Base-by-base conservation (phyloP, 2,113 vertebrate species). In the Gnathonemus longibarbis region DNA sequence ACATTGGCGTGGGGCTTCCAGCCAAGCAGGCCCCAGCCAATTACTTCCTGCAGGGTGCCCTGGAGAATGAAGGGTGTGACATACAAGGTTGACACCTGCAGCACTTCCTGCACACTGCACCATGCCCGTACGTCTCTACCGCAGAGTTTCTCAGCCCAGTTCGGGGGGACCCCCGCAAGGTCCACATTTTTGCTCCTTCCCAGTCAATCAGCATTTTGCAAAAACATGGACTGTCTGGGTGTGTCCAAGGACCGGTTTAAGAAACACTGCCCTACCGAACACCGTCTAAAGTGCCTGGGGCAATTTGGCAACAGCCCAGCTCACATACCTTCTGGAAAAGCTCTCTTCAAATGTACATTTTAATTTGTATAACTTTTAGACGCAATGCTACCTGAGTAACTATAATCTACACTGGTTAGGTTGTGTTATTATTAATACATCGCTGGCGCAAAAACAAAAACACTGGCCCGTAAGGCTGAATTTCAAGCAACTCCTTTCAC, bases 1-100 rank as follows among this genome's bases (percentile, higher is more conserved):
- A 99, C 96, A 0, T 99, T 99, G 91, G 98, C 97, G 1, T 99
- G 97, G 0, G 97, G 97, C 91, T 99, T 99, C 98, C 98, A 99
- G 91, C 98, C 98, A 91, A 99, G 95, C 89, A 99, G 95, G 17
- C 98, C 98, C 98, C 98, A 99, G 56, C 97, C 97, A 58, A 99
- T 98, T 90, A 99, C 98, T 89, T 99, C 98, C 94, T 99, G 98
- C 91, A 99, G 91, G 9, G 97, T 97, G 4, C 98, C 97, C 98
- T 99, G 91, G 19, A 3, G 19, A 24, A 58, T 15, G 56, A 45
- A 39, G 31, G n/a, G 27, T 11, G 42, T 27, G 24, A 11, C 27
- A 84, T 27, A 39, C 1, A 24, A 45, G 10, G 58, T 17, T 24
- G 35, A 42, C 17, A 62, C 56, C 35, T 2, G 2, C 13, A 5